phyloP scores from a whole-genome alignment of 53 echinoderm and acorn worm genomes.

The Pentamera pediparva region DNA sequence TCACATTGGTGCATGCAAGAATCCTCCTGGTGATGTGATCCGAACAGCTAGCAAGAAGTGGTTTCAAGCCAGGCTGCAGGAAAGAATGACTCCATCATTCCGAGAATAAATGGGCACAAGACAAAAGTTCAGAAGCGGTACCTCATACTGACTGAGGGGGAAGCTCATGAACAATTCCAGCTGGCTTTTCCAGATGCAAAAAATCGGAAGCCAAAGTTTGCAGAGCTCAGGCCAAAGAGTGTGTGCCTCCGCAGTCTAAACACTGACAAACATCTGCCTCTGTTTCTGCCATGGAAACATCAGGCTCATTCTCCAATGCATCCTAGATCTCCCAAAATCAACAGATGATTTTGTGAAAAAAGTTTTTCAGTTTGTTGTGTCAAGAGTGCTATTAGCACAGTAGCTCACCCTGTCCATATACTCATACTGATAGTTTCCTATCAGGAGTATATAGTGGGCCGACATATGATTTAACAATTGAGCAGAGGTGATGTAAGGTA shows the following conservation, averaged over 20 bases:
- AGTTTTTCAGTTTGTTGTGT: background rate
- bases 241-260: background rate
- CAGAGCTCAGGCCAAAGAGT: background rate
- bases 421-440: no score
- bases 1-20: no score
- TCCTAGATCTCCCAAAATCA: background rate
- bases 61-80: background rate
- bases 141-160: background rate
- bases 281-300: background rate
- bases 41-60: background rate
- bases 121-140: background rate
- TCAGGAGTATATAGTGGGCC: no score
- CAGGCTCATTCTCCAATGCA: background rate
- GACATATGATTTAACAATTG: no score
- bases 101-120: background rate
- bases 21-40: no score
- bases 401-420: no score
- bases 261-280: background rate
- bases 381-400: no score
- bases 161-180: background rate
- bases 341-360: background rate
- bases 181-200: background rate
- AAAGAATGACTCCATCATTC: background rate
- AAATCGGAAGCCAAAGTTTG: conserved; percentile 11
- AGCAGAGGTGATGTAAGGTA: no score